phyloP scores from a whole-genome alignment of 2,113 vertebrate species.

The Scolopax mira region DNA sequence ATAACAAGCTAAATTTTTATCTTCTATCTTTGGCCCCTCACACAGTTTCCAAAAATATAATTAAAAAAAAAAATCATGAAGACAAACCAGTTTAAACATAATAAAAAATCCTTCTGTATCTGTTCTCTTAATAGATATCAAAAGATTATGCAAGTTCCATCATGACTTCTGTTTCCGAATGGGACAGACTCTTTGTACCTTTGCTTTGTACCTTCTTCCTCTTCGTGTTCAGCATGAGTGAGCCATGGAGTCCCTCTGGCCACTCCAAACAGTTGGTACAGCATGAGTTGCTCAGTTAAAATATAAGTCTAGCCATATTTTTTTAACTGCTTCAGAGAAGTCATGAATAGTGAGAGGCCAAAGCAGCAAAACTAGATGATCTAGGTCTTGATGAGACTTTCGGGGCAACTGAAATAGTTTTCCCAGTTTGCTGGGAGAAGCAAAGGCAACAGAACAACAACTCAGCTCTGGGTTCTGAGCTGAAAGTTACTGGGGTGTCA shows the following conservation, averaged over 20 bases:
- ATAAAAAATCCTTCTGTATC: background rate
- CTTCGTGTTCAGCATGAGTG: background rate
- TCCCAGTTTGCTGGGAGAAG: background rate
- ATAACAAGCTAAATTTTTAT: background rate
- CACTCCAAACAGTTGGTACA: background rate
- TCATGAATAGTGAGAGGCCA: background rate
- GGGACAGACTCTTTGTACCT: too few relatives aligned
- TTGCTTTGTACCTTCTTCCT: background rate
- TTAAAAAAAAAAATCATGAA: background rate
- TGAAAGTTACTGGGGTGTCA: background rate
- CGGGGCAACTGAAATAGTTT: background rate
- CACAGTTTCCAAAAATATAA: background rate
- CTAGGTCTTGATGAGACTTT: background rate
- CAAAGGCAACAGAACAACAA: background rate
- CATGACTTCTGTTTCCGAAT: background rate
- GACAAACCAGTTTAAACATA: background rate
- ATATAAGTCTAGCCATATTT: background rate
- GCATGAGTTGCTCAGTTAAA: background rate
- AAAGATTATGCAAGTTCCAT: background rate
- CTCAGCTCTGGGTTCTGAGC: background rate
- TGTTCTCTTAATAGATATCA: background rate
- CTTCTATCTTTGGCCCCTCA: background rate
- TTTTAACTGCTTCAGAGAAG: background rate
- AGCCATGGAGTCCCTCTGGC: background rate
- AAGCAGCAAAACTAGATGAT: background rate